Evolutionary conservation across 2,888 invertebrate species (phyloP), one percentile per base, ranked within the genome.

Genomic region (Steinernema carpocapsae): DNA sequence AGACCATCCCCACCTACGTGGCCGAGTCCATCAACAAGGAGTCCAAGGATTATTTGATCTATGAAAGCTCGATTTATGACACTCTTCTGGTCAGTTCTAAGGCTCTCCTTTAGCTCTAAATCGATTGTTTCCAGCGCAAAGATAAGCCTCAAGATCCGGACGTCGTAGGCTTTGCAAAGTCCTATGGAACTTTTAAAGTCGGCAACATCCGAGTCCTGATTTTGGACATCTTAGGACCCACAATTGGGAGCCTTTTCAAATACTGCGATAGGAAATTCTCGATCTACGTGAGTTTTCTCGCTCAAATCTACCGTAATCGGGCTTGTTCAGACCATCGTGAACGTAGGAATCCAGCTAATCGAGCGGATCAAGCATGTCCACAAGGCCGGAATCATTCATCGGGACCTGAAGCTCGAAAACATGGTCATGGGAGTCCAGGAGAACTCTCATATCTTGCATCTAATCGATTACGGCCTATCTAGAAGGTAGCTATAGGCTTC

Each of bases 311-410:
- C 32, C 29, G 32, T 64, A 64, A 64, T 17, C 29, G 48, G 19
- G 7, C 37, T 24, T 64, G 6, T 82, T 22, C 64, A 83, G 78
- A 83, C 83, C 17, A 79, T 83, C 51, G 71, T 79, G 17, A 75
- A 76, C 7, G 71, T 83, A 24, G 83, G 79, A 24, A 74, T 72
- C 14, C 82, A 83, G 70, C 81, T 84, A 79, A 72, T 84, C 70
- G 74, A 76, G 24, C 77, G 83, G 14, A 75, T 83, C 14, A 42
- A 79, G 59, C 79, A 81, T 52, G 71, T 83, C 32, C 83, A 84
- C 52, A 72, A 42, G 3, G 4, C 46, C 7, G 64, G 64, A 7
- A 64, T 71, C 71, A 71, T 64, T n/a, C 64, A 64, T 26, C 64
- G 64, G 7, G 64, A 71, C n/a, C 24, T 46, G 32, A 64, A 64